Evolutionary conservation across 2,113 vertebrate species (phyloP).

Genomic region (Coptodon rendalli): DNA sequence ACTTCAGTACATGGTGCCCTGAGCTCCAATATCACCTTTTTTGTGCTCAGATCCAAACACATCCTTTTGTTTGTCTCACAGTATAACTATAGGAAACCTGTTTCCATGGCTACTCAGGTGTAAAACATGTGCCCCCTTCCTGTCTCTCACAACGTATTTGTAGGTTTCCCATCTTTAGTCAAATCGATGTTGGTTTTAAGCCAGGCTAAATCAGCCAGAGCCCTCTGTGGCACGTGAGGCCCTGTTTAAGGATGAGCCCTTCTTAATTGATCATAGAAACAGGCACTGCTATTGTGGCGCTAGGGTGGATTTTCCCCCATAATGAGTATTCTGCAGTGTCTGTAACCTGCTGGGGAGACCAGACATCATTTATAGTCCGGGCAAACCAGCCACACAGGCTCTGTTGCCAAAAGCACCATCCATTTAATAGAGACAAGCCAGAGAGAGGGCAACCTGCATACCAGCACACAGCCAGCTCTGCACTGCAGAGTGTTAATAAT

Average conservation of each 20-base stretch:
- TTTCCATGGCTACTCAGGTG: neutral
- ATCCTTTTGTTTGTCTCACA: neutral
- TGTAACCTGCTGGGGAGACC: slow-evolving; percentile 44
- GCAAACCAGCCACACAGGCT: slow-evolving; percentile 36
- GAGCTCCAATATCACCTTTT: neutral
- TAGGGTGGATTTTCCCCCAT: slow-evolving; percentile 8
- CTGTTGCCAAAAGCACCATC: slow-evolving; percentile 46
- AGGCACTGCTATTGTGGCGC: neutral
- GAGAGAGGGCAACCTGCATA: slow-evolving; percentile 21
- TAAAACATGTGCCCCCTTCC: neutral
- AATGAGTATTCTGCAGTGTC: slow-evolving; percentile 40
- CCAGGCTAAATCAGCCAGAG: neutral
- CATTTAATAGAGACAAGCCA: slow-evolving; percentile 49
- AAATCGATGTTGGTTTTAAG: neutral
- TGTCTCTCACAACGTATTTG: neutral
- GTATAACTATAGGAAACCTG: neutral
- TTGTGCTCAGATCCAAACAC: neutral
- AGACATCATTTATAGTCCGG: slow-evolving; percentile 45
- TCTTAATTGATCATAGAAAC: neutral
- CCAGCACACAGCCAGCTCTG: slow-evolving; percentile 15
- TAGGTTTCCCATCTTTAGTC: neutral
- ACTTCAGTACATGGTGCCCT: neutral
- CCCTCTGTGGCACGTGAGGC: neutral
- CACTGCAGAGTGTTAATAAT: neutral
- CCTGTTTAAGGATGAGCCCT: neutral